Evolutionary conservation across 2,797 vertebrate genomes (phyloP), one percentile per base, ranked within the genome.

Genomic region (Ibycter americanus): DNA sequence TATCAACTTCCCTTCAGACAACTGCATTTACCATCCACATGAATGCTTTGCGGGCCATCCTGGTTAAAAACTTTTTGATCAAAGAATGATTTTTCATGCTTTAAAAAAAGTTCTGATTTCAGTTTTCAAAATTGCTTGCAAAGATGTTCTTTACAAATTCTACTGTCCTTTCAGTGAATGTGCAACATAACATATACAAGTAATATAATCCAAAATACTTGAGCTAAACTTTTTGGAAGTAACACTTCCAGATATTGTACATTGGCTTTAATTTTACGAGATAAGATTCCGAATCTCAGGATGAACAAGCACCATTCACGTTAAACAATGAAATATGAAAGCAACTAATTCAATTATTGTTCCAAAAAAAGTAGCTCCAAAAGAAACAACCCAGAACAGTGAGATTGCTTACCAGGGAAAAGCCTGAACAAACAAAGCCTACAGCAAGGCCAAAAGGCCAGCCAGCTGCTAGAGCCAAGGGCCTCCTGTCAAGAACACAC

Each of bases 401-500:
- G 74, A 89, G 74, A 87, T 8, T 77, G 51, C 88, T 89, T 72
- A 76, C 44, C 62, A 62, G 11, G 78, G 77, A 87, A 87, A 78
- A 85, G 83, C 42, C 88, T 96, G 84, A 92, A 85, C 87, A 96
- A 95, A 96, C 78, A 93, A 88, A 90, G 36, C 27, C 80, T 86
- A 54, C 44, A 42, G 68, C 0, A 5, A 78, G 77, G 72, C 80
- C 90, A 92, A n/a, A 51, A 87, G 78, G 90, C 83, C 89, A 94
- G 87, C 62, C 49, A 66, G 84, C 79, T 87, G 85, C 51, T 10
- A 36, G 66, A 88, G 70, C 36, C 62, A 76, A 66, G 51, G 66
- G 84, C 55, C 82, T 82, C 84, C 61, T 20, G 20, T 16, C 1
- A 2, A 40, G 51, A 67, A 10, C 66, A 72, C 52, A 56, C n/a